Evolutionary conservation across 2,113 vertebrate genomes (phyloP).

Genomic region (Petroica traversi): DNA sequence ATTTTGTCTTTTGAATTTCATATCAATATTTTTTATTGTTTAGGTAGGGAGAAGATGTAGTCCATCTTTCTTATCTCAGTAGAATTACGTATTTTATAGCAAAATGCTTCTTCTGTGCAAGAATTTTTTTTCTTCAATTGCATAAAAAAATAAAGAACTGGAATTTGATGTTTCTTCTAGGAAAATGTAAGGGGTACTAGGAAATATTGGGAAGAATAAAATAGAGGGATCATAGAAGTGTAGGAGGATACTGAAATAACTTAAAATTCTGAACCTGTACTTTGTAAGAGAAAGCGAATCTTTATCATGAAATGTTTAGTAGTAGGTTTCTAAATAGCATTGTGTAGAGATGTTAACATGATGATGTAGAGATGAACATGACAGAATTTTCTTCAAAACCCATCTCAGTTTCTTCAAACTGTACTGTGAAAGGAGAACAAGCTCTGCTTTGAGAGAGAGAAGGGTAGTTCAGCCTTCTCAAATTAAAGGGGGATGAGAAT

Average conservation of each 20-base stretch:
- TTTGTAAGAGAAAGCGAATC: neutral
- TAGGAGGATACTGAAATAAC: neutral
- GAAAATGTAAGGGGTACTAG: neutral
- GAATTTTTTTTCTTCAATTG: neutral
- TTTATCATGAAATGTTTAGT: neutral
- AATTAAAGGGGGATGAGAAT: neutral
- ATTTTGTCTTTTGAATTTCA: neutral
- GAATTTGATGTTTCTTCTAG: neutral
- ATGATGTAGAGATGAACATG: neutral
- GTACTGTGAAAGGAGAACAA: neutral
- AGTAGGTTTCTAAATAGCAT: neutral
- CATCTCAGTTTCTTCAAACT: neutral
- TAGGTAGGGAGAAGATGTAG: neutral
- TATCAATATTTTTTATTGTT: neutral
- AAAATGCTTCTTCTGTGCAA: neutral
- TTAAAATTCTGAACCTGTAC: neutral
- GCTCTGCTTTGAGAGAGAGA: neutral
- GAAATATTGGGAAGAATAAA: neutral
- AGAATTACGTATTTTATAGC: neutral
- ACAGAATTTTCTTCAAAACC: neutral
- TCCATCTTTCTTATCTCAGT: neutral
- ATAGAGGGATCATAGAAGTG: neutral
- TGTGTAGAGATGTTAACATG: neutral
- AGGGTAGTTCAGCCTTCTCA: neutral
- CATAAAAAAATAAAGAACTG: neutral